Evolutionary conservation across 2,888 invertebrate genomes (phyloP), one percentile per base, ranked within the genome.

Genomic region (Apamea anceps): DNA sequence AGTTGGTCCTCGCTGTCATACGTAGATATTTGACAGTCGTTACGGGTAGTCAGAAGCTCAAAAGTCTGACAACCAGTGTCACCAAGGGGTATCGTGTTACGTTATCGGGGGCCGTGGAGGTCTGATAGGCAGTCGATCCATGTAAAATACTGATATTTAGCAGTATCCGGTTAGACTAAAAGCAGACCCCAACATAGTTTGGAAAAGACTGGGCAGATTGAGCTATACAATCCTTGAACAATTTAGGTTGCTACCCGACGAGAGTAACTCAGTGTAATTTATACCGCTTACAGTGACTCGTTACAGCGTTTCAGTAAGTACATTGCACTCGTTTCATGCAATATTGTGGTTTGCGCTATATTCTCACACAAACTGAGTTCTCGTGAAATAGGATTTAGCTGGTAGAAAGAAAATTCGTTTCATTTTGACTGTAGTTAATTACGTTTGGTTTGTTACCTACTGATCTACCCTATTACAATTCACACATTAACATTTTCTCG

Each of bases 261-360:
- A 68, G 12, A 25, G 12, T 63, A 45, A 70, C 25, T 68, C 25
- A 3, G 12, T 57, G 28, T 48, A 57, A 68, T 75, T 25, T 63
- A 70, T 63, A 1, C 28, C 18, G 37, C 18, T 57, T 68, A 57
- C 25, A 80, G 48, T n/a, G 42, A 32, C 28, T 66, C 48, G 37
- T 63, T 81, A 21, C 54, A 75, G 45, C 37, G 37, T 68, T 68
- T 68, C 74, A 74, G 51, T 74, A 62, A 74, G 18, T 28, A 70
- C 45, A 81, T 48, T 81, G 28, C 45, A 62, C 68, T 80, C 45
- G 18, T 45, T 74, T 62, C 54, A 75, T 68, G 68, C 37, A 74
- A 74, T 48, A 80, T 32, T 74, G 62, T 68, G 62, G 45, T 37
- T 45, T 68, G 60, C 28, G 18, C 37, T 15, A 45, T 18, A 63